Percentiles rank a stretch among this genome's conserved stretches.
These are phyloP conservation scores for Syrrhaptes paradoxus DNA, from an alignment of 2,113 vertebrate species.

Conservation along the genomic window DNA sequence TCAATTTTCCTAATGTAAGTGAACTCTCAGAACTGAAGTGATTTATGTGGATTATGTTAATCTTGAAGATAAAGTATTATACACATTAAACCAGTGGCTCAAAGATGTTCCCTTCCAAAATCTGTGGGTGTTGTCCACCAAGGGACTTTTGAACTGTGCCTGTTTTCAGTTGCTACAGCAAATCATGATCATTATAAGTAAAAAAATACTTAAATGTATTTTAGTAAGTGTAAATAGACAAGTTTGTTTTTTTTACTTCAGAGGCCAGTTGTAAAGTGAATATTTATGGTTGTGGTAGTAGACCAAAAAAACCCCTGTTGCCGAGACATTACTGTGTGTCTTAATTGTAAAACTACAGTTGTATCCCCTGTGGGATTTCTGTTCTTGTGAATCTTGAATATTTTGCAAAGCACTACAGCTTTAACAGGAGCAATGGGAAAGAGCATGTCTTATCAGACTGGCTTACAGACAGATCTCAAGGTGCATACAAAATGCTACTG, in stretches of 20 bases:
- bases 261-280: background rate
- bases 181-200: background rate
- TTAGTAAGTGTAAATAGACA: background rate
- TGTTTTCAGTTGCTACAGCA: background rate
- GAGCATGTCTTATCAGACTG: background rate
- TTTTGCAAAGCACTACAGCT: background rate
- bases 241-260: background rate
- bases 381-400: background rate
- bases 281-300: background rate
- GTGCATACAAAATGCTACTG: background rate
- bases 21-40: background rate
- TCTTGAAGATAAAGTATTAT: background rate
- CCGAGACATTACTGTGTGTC: background rate
- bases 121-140: background rate
- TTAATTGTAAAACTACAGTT: background rate
- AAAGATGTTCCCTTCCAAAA: background rate
- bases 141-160: background rate
- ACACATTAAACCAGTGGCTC: background rate
- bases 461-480: background rate
- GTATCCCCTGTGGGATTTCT: background rate
- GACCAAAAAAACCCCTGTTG: background rate
- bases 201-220: too few relatives aligned
- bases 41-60: background rate
- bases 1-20: accelerated
- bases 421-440: background rate